Base-by-base conservation (phyloP, 2,888 invertebrate species). In the Caenorhabditis macrosperma region DNA sequence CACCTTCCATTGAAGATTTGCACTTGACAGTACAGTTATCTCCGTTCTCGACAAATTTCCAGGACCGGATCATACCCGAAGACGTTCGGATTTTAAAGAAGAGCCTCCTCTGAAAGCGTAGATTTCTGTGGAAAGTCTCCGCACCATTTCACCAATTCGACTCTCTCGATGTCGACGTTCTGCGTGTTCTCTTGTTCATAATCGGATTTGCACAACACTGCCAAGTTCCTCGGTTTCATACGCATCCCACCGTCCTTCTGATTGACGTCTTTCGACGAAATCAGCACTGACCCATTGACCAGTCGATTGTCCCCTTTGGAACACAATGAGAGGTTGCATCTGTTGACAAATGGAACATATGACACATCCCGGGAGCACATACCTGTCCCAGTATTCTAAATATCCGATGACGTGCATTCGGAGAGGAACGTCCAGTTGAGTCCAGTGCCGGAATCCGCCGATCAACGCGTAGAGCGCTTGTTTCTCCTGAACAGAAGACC, bases 291-390 rank as follows among this genome's bases (percentile, higher is more conserved):
- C 15, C 26, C 48, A 28, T 33, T 46, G 30, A 61, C 41, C 10
- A 61, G 4, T 33, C 48, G 20, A 33, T 61, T n/a, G 46, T 61
- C 41, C 22, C 28, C 28, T 6, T 61, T 46, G 4, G 61, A 61
- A 22, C 61, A 61, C 6, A 46, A 20, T 4, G 61, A 61, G 7
- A 61, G 15, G 30, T 61, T 46, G 17, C 61, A 61, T 61, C 61
- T 60, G 60, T 2, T 15, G 2, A 41, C 0, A 4, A 5, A 22
- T 30, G 22, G 52, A 52, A 55, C 17, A 4, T 55, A 17, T 20
- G 22, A 22, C 30, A 17, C 30, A 35, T 9, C 2, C n/a, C 4
- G 6, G 9, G 12, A 2, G 9, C 15, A 33, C 12, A 6, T 44
- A 44, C 60, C 60, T 60, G 7, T 26, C 48, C 17, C 20, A 33